Conservation (phyloP, 2,797 vertebrate species). For the Pipistrellus pygmaeus region DNA sequence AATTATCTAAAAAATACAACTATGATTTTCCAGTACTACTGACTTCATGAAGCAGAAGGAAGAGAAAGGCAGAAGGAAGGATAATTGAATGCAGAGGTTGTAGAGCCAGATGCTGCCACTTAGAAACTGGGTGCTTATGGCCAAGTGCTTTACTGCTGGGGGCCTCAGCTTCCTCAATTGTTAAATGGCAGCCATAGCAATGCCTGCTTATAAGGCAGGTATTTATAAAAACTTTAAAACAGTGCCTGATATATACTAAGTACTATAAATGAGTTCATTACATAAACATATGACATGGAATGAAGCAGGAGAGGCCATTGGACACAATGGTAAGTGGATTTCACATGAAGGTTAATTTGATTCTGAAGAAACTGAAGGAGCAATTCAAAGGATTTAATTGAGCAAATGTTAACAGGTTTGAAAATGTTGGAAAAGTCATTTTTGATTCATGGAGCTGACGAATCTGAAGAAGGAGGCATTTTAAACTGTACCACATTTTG, state of each 20-base stretch:
- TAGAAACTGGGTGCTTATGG: background rate
- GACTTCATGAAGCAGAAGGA: background rate
- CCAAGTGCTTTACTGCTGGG: background rate
- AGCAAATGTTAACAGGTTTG: background rate
- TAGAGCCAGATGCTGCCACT: background rate
- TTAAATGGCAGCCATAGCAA: background rate
- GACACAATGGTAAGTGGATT: background rate
- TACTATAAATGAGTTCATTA: background rate
- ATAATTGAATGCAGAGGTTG: background rate
- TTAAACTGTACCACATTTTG: background rate
- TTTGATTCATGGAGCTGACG: background rate
- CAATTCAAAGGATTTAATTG: background rate
- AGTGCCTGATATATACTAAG: background rate
- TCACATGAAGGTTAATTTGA: background rate
- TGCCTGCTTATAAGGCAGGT: background rate
- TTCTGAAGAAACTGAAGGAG: background rate
- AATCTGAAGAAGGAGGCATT: background rate
- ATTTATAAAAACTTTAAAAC: background rate
- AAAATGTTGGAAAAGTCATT: conserved; percentile 14
- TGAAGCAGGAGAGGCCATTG: background rate
- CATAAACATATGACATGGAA: background rate
- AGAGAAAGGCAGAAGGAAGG: background rate
- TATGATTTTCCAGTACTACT: background rate
- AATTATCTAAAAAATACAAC: background rate
- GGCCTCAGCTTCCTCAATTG: background rate